Conservation (phyloP, 2,888 invertebrate genomes). For the Tachina fera region DNA sequence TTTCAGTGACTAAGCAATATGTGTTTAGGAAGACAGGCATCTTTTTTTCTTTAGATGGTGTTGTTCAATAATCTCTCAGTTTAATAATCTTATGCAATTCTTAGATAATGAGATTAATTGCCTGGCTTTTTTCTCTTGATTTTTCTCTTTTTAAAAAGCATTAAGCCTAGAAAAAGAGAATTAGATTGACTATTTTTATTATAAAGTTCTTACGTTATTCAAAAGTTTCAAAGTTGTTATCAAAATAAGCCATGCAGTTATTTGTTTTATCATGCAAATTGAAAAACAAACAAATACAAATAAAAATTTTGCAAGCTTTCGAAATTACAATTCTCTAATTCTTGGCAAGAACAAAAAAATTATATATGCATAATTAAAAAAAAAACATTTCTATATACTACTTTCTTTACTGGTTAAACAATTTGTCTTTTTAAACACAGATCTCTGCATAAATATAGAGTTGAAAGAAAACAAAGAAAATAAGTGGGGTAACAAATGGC, state of each 20-base stretch:
- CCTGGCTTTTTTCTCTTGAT: no score
- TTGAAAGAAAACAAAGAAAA: constrained; percentile 15
- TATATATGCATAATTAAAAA: no score
- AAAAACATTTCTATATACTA: background rate
- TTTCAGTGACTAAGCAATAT: no score
- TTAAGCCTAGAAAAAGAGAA: no score
- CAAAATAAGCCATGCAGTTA: background rate
- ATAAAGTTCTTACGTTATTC: no score
- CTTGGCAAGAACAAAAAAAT: background rate
- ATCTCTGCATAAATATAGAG: constrained; percentile 47
- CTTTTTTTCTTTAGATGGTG: no score
- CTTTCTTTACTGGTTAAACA: background rate
- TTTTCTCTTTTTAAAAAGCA: no score
- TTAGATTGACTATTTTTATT: no score
- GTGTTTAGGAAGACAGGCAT: no score
- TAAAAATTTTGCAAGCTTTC: constrained; percentile 4
- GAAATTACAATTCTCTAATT: background rate
- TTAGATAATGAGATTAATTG: no score
- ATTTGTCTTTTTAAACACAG: constrained; percentile 23
- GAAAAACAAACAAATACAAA: constrained; percentile 5
- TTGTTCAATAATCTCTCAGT: no score
- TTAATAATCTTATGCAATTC: no score
- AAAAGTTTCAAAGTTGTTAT: background rate
- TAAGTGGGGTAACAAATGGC: constrained; percentile 37
- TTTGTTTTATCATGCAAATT: constrained; percentile 51